Evolutionary conservation across 1,140 invertebrate species (phyloP).

Genomic region (Rhynchophorus ferrugineus): DNA sequence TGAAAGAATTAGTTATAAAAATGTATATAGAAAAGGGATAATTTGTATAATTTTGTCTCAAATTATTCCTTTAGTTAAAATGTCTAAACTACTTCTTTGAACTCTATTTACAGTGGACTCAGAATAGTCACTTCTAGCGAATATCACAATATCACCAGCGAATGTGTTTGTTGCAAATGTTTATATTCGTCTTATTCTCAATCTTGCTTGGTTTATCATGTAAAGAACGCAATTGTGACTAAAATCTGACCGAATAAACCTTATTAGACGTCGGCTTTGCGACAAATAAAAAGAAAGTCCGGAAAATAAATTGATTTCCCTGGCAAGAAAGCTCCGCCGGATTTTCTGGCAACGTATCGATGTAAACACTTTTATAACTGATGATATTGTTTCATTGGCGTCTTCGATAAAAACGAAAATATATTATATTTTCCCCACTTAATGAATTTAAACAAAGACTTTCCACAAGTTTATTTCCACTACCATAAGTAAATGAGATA

Average conservation of each 20-base stretch:
- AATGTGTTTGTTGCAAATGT: too few species aligned
- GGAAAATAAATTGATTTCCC: constrained; percentile 3
- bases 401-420: neutral
- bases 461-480: too few species aligned
- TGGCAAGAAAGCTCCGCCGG: neutral
- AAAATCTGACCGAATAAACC: neutral
- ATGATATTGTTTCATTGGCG: constrained; percentile 1
- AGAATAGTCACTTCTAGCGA: too few species aligned
- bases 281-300: neutral
- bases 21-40: too few species aligned
- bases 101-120: too few species aligned
- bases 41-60: too few species aligned
- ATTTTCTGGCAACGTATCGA: constrained; percentile 6
- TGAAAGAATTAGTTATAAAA: too few species aligned
- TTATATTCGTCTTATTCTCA: too few species aligned
- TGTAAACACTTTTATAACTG: constrained; percentile 7
- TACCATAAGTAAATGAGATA: too few species aligned
- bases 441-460: neutral
- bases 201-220: neutral
- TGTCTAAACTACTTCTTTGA: too few species aligned
- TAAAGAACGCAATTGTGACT: neutral
- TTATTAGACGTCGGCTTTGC: neutral
- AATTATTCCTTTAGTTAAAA: too few species aligned
- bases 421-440: neutral
- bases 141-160: too few species aligned